These are phyloP conservation scores for Elanus axillaris DNA, from an alignment of 2,113 vertebrate genomes.

Conservation along the genomic window DNA sequence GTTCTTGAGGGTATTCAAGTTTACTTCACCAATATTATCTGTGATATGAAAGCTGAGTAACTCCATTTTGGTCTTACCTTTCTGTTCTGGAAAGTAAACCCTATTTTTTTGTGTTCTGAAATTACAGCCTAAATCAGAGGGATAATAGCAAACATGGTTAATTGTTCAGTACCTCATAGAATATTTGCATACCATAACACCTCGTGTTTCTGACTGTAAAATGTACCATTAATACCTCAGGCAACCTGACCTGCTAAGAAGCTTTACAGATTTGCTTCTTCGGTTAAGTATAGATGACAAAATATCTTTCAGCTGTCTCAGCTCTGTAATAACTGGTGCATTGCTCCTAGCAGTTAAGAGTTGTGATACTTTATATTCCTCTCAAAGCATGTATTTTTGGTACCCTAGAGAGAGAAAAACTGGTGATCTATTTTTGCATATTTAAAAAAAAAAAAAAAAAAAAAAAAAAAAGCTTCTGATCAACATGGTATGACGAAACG, in stretches of 20 bases:
- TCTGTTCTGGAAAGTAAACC: neutral
- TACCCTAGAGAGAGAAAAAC: neutral
- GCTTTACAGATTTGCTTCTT: conserved; percentile 9
- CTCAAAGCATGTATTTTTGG: neutral
- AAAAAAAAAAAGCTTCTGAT: neutral
- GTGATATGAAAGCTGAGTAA: neutral
- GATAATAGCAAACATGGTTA: neutral
- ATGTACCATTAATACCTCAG: neutral
- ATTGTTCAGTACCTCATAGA: neutral
- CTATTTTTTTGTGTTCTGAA: neutral
- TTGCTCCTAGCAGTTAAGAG: neutral
- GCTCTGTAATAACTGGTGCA: neutral
- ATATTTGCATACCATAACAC: neutral
- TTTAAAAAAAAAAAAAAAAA: neutral
- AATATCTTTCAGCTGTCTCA: neutral
- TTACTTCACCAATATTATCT: neutral
- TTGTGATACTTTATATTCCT: neutral
- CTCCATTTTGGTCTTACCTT: neutral
- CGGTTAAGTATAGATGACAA: neutral
- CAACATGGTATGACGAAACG: neutral
- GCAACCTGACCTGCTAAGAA: conserved; percentile 7
- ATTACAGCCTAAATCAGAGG: neutral
- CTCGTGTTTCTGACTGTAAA: neutral
- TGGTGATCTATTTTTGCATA: neutral
- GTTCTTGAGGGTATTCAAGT: neutral